Base-by-base conservation (phyloP, 92 coral and sea anemone genomes). In the Paramuricea clavata region DNA sequence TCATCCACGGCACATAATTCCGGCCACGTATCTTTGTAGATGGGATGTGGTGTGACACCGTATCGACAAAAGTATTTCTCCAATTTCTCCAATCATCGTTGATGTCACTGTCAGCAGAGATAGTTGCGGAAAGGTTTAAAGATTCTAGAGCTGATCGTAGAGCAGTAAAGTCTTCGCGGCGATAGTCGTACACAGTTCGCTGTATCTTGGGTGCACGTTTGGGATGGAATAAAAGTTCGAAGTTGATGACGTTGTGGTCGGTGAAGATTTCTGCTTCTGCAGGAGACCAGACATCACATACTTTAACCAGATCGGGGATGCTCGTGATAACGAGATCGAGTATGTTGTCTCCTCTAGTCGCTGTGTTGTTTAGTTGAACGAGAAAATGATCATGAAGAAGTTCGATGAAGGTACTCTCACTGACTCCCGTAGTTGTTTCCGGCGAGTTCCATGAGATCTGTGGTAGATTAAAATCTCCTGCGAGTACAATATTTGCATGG, bases 401-500 rank as follows among this genome's bases (percentile, higher is more conserved):
- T 50, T 50, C 59, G 59, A 50, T 50, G 59, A 50, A 50, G 21
- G 17, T 50, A 50, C 11, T 50, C 59, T 16, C 59, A 19, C 12
- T 16, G 59, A 7, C 22, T 19, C 59, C 59, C 59, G 59, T 50
- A 3, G 59, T 12, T 50, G 59, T 16, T 50, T 50, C 59, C 22
- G 2, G 59, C 21, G 59, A 50, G 59, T 19, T 12, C 59, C 59
- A 50, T 7, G 59, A 50, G 21, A 50, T 50, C 17, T 50, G 59
- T 50, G 59, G 85, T 86, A 86, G 73, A 61, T 76, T 86, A 21
- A 71, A 44, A 74, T 39, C 68, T 57, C 70, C 78, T 72, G 44
- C 44, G 44, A 39, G 44, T 39, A 39, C 22, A 19, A 16, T 50
- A 50, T 50, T 50, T 50, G 21, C 22, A 50, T 50, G 3, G 59